Evolutionary conservation across 2,797 vertebrate genomes (phyloP), one percentile per base, ranked within the genome.

Genomic region (Pristis pectinata): DNA sequence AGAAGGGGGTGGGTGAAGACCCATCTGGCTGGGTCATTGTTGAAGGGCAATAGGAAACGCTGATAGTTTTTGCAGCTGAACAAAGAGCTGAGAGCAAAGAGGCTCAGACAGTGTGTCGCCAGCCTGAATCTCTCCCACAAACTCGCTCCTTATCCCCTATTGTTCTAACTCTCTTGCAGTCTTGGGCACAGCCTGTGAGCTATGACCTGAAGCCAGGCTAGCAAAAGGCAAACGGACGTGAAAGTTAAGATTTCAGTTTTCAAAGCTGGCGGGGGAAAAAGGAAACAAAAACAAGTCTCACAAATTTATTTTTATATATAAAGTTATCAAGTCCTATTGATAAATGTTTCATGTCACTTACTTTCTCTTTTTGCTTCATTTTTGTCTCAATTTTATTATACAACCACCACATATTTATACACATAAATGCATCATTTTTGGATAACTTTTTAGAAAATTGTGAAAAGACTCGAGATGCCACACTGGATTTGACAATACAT

Each of bases 31-130:
- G 97, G 97, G 97, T 98, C 98, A 98, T 98, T 98, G 97, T 98
- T 98, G 97, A 97, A 91, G 97, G 97, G 98, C 97, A 97, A 97
- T 98, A 98, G 98, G 98, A 98, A 98, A 97, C 97, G 97, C 97
- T 98, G 97, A 98, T 98, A 98, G 97, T 97, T 98, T 98, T 98
- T 97, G 98, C 97, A 98, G 98, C 97, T 97, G 97, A 98, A 98
- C 98, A 98, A 98, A 98, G 98, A 97, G 97, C 97, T 97, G 97
- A 98, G 97, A 97, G 97, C 97, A 97, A 97, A 97, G 97, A 95
- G 97, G 97, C 97, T 97, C 97, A 98, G 98, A 98, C 98, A 97
- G 97, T 96, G 97, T 97, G 98, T 97, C 98, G 97, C 98, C 98
- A 98, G 97, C 97, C 97, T 97, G 97, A 97, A 98, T 97, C 98